These are phyloP conservation scores for Lerema accius DNA, from an alignment of 1,140 invertebrate genomes.

Conservation along the genomic window DNA sequence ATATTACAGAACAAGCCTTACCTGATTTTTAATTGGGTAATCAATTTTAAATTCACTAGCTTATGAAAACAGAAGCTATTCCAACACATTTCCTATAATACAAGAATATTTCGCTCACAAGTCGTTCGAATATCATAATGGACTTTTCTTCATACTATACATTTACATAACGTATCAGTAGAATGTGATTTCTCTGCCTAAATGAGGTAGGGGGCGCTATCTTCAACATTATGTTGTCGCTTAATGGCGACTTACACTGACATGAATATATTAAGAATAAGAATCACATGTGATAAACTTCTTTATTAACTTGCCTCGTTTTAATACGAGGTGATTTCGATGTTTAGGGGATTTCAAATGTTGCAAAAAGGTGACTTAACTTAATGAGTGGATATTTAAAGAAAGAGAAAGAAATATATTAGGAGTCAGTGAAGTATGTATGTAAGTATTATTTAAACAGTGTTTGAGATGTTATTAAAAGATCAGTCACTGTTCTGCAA, in stretches of 20 bases:
- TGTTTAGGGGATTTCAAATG: too few species aligned
- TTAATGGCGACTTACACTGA: conserved; percentile 15
- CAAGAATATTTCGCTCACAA: background rate
- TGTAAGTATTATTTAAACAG: too few species aligned
- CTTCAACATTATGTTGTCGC: conserved; percentile 20
- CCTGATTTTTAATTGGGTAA: too few species aligned
- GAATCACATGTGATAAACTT: background rate
- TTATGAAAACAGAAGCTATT: background rate
- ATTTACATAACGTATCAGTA: background rate
- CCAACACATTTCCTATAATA: background rate
- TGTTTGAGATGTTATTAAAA: too few species aligned
- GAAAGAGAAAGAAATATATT: too few species aligned
- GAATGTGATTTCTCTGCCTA: background rate
- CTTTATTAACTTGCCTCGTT: background rate
- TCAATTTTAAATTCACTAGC: too few species aligned
- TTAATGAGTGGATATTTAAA: too few species aligned
- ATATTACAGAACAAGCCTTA: too few species aligned
- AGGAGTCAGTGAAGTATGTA: too few species aligned
- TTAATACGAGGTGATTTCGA: background rate
- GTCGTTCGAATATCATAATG: background rate
- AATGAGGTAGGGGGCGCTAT: conserved; percentile 10
- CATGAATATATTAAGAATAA: background rate
- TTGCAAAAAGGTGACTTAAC: too few species aligned
- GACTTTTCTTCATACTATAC: background rate
- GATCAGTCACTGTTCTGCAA: too few species aligned